These are phyloP conservation scores for Crotalus horridus DNA, from an alignment of 2,113 vertebrate genomes.

Conservation along the genomic window DNA sequence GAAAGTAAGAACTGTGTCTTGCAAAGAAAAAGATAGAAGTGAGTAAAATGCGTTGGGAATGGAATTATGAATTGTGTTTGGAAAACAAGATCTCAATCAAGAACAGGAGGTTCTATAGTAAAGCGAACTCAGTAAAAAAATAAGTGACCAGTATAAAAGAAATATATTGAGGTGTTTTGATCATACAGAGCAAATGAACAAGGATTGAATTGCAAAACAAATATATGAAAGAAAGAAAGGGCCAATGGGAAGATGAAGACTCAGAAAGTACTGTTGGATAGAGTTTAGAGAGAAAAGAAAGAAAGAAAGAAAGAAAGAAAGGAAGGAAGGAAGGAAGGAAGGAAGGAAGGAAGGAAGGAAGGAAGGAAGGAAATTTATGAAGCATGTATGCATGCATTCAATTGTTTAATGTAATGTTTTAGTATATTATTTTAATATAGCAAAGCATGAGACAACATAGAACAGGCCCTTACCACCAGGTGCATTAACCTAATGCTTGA, in stretches of 20 bases:
- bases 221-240: background rate
- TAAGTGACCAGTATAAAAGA: background rate
- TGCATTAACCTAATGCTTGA: background rate
- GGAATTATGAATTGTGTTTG: background rate
- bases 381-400: background rate
- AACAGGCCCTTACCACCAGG: background rate
- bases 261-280: background rate
- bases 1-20: background rate
- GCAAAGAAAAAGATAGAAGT: background rate
- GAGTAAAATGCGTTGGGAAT: background rate
- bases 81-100: background rate
- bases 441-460: background rate
- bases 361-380: background rate
- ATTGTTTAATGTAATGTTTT: background rate
- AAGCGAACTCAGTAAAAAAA: background rate
- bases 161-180: background rate
- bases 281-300: background rate
- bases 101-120: background rate
- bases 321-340: no score
- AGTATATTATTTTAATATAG: background rate
- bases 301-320: no score
- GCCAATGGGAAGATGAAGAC: background rate
- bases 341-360: no score
- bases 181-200: background rate
- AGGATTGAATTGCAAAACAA: background rate